Conservation (phyloP, 2,888 invertebrate genomes). For the Corythucha ciliata region DNA sequence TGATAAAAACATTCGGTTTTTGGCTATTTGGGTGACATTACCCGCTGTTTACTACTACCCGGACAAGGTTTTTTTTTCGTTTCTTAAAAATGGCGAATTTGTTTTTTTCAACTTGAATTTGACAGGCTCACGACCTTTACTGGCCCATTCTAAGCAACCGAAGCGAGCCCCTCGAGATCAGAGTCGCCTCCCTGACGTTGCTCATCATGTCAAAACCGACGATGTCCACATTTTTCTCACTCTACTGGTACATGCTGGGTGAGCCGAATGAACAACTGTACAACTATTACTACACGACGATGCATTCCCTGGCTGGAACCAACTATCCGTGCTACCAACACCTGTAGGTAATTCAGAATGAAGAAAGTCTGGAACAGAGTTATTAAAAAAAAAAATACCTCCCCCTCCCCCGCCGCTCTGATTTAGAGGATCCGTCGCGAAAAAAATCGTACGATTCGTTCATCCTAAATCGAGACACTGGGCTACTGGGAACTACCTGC, state of each 20-base stretch:
- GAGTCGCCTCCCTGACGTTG: slow-evolving; percentile 56
- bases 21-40: slow-evolving; percentile 56
- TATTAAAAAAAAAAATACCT: not conserved
- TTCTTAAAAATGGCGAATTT: not conserved
- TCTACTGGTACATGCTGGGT: slow-evolving; percentile 56
- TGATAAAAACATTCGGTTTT: slow-evolving; percentile 51
- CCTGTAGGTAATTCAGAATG: slow-evolving; percentile 51
- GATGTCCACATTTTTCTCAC: slow-evolving; percentile 55
- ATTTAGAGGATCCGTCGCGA: slow-evolving; percentile 52
- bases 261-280: slow-evolving; percentile 56
- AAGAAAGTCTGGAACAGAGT: no score
- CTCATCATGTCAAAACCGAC: slow-evolving; percentile 56
- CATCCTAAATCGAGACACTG: slow-evolving; percentile 43
- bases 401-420: not conserved
- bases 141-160: slow-evolving; percentile 60
- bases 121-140: slow-evolving; percentile 51
- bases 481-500: slow-evolving; percentile 62
- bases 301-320: slow-evolving; percentile 56
- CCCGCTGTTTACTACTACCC: slow-evolving; percentile 42
- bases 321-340: slow-evolving; percentile 57
- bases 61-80: slow-evolving; percentile 29
- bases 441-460: slow-evolving; percentile 55
- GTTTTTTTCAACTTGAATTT: slow-evolving; percentile 13
- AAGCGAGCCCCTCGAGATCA: slow-evolving; percentile 55
- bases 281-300: slow-evolving; percentile 60